phyloP scores from a whole-genome alignment of 2,888 invertebrate species.

The Podotricha telesiphe region DNA sequence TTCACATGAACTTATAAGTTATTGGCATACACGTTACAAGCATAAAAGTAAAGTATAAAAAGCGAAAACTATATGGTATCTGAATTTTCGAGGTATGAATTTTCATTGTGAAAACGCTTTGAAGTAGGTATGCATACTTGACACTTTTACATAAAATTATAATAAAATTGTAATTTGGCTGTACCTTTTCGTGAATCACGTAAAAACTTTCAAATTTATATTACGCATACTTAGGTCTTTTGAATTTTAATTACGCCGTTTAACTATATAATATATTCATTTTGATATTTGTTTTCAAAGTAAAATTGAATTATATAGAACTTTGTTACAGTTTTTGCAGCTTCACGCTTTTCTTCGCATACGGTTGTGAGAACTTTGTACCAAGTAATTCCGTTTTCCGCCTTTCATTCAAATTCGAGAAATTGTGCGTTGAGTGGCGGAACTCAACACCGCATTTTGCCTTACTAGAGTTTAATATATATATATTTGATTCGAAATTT shows the following conservation, averaged over 20 bases:
- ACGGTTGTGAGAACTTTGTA: no score
- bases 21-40: neutral
- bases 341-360: no score
- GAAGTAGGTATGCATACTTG: constrained; percentile 19
- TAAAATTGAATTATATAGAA: neutral
- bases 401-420: no score
- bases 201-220: constrained; percentile 13
- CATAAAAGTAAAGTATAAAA: constrained; percentile 11
- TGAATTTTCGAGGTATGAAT: constrained; percentile 12
- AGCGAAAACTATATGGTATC: constrained; percentile 1
- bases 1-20: neutral
- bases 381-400: no score
- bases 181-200: constrained; percentile 23
- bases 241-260: neutral
- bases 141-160: constrained; percentile 26
- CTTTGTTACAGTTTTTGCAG: neutral
- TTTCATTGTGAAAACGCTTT: constrained; percentile 16
- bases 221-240: neutral
- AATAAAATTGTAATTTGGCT: constrained; percentile 21
- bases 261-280: constrained; percentile 1
- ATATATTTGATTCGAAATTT: no score
- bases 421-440: no score
- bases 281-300: neutral
- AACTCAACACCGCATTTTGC: no score
- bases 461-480: no score